Base-by-base conservation (phyloP, 2,888 invertebrate genomes). In the Aquatica leii region DNA sequence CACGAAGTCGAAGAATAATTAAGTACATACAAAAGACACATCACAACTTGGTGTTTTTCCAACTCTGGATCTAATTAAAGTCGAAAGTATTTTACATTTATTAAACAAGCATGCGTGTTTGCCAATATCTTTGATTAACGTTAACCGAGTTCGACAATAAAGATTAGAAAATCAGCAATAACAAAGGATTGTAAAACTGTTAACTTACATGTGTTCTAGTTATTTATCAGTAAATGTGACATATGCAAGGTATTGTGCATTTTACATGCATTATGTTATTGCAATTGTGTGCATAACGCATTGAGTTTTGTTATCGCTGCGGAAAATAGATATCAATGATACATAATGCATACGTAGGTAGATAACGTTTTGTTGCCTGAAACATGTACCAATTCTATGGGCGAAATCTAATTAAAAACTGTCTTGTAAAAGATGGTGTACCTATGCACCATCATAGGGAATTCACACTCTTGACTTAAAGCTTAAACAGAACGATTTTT, bases 241-340 rank as follows among this genome's bases (percentile, higher is more conserved):
- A 69, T 60, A 59, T 64, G 60, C 67, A 67, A 64, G 37, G 66
- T 58, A 60, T 59, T 66, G 53, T 62, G 62, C 60, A 69, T 69
- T 70, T 68, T 71, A 66, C 66, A 66, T 67, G 65, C 57, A 65
- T 65, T 59, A 64, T 64, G 46, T 62, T 61, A 56, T 51, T 66
- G 62, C 50, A 68, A 75, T 74, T 75, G 74, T 74, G 70, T 72
- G 72, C 73, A 62, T 69, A 70, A 68, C 68, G 71, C 71, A 69
- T 70, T 71, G 63, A 66, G 71, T 70, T 71, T 65, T 72, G 71
- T 73, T 73, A 74, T 74, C 73, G 55, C 53, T 52, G 60, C 70
- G 73, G 73, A 73, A 74, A 68, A 68, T 63, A 72, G 74, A 74
- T 74, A 75, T 73, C 72, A 71, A 67, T 69, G 73, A 75, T 75